phyloP scores from a whole-genome alignment of 2,888 invertebrate species.

The Agrotis segetum region DNA sequence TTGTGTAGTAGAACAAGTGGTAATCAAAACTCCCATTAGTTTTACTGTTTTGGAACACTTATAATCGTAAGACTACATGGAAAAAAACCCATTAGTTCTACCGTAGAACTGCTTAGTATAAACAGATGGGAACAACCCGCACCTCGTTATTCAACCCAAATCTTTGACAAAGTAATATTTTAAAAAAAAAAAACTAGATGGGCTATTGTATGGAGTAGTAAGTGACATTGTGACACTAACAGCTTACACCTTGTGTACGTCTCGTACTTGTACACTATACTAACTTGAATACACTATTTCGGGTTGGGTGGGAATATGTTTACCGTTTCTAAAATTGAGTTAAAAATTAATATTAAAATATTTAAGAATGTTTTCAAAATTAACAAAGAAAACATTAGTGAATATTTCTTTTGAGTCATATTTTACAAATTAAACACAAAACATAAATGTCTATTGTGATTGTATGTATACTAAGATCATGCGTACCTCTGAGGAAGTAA shows the following conservation, averaged over 20 bases:
- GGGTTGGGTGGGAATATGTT: not conserved
- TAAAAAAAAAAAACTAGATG: not conserved
- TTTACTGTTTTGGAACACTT: too few species aligned
- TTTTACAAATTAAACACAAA: slow-evolving; percentile 15
- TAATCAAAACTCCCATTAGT: too few species aligned
- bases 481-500: not conserved
- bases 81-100: too few species aligned
- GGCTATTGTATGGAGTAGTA: slow-evolving; percentile 25
- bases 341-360: not conserved
- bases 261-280: slow-evolving; percentile 43
- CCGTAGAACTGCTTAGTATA: not conserved
- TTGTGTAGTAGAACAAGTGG: too few species aligned
- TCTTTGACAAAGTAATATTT: not conserved
- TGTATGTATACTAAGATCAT: not conserved
- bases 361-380: not conserved
- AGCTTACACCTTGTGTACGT: slow-evolving; percentile 47
- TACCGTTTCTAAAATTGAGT: not conserved
- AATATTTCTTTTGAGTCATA: not conserved
- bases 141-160: not conserved
- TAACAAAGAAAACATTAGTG: too few species aligned
- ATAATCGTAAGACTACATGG: too few species aligned
- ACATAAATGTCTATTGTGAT: slow-evolving; percentile 31
- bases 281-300: slow-evolving; percentile 25
- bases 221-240: slow-evolving; percentile 30
- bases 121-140: not conserved